These are phyloP conservation scores for Graphium colonna DNA, from an alignment of 2,888 invertebrate species.

Conservation along the genomic window DNA sequence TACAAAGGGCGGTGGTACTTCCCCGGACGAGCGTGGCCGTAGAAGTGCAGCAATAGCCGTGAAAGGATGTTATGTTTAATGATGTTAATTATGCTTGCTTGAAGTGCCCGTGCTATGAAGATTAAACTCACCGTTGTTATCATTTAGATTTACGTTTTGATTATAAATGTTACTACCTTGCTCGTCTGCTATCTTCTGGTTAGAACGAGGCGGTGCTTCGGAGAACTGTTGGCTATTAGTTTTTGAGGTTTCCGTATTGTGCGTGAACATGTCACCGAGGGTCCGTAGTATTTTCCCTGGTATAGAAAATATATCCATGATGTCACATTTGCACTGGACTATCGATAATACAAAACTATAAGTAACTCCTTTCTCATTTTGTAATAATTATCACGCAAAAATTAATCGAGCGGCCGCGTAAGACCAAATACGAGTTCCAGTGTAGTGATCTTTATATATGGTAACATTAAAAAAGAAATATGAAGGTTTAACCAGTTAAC, in stretches of 20 bases:
- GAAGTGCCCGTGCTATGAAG: slow-evolving; percentile 8
- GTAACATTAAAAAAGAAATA: slow-evolving; percentile 3
- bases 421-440: neutral
- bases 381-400: neutral
- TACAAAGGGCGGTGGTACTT: too few species aligned
- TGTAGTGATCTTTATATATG: slow-evolving; percentile 1
- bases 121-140: neutral
- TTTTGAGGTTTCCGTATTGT: neutral
- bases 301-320: neutral
- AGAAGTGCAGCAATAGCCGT: too few species aligned
- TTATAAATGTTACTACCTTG: slow-evolving; percentile 15
- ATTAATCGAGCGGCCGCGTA: neutral
- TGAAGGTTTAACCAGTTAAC: neutral
- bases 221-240: neutral
- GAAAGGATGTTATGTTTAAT: too few species aligned
- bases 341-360: neutral
- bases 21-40: too few species aligned
- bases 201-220: neutral
- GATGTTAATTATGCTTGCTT: slow-evolving; percentile 3
- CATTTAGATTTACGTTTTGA: slow-evolving; percentile 11
- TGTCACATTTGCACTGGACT: slow-evolving; percentile 7
- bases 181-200: slow-evolving; percentile 13
- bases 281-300: neutral
- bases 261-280: slow-evolving; percentile 5
- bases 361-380: slow-evolving; percentile 7